A percentile compares a stretch with the other conserved stretches of the same genome.
Conservation (phyloP, 2,888 invertebrate genomes). For the Drosophila fulvimacula region DNA sequence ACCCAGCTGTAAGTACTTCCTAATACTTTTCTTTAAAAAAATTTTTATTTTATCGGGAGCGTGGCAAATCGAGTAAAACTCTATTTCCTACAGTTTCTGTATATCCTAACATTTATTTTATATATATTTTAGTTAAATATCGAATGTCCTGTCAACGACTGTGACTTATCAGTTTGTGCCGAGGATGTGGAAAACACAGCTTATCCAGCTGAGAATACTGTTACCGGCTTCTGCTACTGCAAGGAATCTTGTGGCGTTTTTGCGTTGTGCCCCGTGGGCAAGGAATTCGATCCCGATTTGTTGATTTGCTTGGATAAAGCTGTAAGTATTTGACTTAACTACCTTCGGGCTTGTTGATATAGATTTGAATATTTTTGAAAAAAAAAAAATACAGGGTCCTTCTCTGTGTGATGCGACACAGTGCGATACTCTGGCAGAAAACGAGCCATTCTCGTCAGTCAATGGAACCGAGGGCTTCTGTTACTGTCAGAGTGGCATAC, state of each 20-base stretch:
- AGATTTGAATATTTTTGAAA: not conserved
- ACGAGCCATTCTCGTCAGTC: conserved; percentile 15
- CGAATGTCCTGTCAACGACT: conserved; percentile 40
- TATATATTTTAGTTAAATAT: not conserved
- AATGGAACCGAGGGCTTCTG: conserved; percentile 68
- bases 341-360: not conserved
- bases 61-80: too few species aligned
- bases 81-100: too few species aligned
- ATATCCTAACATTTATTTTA: not conserved
- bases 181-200: not conserved
- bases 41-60: too few species aligned
- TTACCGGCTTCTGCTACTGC: conserved; percentile 71
- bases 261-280: conserved; percentile 36
- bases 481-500: conserved; percentile 54
- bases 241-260: conserved; percentile 29
- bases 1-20: conserved; percentile 13
- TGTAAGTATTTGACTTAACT: conserved; percentile 12
- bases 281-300: conserved; percentile 32
- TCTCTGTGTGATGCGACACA: conserved; percentile 23
- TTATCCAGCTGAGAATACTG: conserved; percentile 38
- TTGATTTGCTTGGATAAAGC: conserved; percentile 23
- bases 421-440: conserved; percentile 30
- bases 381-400: conserved; percentile 20
- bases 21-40: too few species aligned
- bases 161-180: conserved; percentile 39